A percentile compares a stretch with the other conserved stretches of the same genome.
Conservation (phyloP, 2,888 invertebrate genomes). For the Nephrotoma flavescens region DNA sequence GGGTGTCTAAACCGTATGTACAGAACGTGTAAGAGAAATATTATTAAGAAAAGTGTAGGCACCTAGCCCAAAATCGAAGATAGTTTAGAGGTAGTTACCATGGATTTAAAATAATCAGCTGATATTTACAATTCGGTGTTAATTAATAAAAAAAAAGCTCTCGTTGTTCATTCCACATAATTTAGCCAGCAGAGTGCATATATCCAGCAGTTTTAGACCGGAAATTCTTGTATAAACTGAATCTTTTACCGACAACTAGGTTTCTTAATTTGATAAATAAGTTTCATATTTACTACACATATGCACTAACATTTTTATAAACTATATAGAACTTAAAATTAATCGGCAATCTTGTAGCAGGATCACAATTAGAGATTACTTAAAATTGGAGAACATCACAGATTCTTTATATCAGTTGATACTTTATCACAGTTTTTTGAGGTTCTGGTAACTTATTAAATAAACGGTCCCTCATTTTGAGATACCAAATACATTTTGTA, state of each 20-base stretch:
- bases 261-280: not conserved
- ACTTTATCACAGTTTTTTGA: no score
- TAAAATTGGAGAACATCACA: not conserved
- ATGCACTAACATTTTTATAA: not conserved
- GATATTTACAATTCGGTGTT: not conserved
- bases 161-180: not conserved
- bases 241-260: not conserved
- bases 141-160: not conserved
- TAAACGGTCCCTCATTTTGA: no score
- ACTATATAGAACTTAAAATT: not conserved
- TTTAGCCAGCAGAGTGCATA: not conserved
- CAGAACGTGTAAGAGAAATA: not conserved
- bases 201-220: not conserved
- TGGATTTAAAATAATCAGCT: not conserved
- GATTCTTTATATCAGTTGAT: not conserved
- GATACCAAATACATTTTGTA: no score
- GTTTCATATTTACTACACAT: not conserved
- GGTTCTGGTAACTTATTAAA: no score
- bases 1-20: not conserved
- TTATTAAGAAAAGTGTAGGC: not conserved
- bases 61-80: not conserved
- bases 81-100: not conserved
- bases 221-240: not conserved
- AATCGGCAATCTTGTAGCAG: not conserved
- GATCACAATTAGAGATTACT: not conserved